Evolutionary conservation across 2,888 invertebrate genomes (phyloP), one percentile per base, ranked within the genome.

Genomic region (Holacanthella duospinosa): DNA sequence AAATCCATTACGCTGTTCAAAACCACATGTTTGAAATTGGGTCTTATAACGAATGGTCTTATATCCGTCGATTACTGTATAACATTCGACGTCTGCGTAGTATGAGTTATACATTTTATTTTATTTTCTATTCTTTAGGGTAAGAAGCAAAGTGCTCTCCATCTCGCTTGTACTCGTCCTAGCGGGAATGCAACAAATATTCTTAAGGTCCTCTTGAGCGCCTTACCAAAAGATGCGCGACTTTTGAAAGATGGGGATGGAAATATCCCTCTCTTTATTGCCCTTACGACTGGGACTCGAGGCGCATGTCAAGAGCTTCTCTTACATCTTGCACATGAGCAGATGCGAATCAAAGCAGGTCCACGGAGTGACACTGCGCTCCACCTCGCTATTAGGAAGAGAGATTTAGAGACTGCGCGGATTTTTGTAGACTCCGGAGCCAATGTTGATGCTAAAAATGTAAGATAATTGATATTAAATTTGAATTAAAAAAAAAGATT

Each of bases 221-320:
- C 89, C 24, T 89, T 92, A 43, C 91, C 92, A 59, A 91, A 91
- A 77, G 95, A 96, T 75, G 89, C 91, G 73, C 82, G 94, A 66
- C 79, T 93, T 60, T 85, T 87, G 76, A 83, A 85, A 61, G 95
- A 96, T 81, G 90, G 88, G 79, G 64, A 66, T 1, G 66, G 66
- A 21, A 91, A 90, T 81, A 87, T 95, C 75, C 93, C 97, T 73
- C 81, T 97, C 75, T 86, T 95, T 76, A 82, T 93, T 78, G 93
- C 96, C 62, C 90, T 93, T 74, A 93, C 95, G 79, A 89, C 90
- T 29, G 95, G 95, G 61, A 96, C 95, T 81, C 88, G 93, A 79
- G 89, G 91, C 71, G 93, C 95, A 85, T 91, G 92, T 77, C 86
- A 93, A 71, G 94, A 96, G 79, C 84, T 99, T 61, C 83, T 99